phyloP scores from a whole-genome alignment of 2,797 vertebrate genomes.

The Neosilurus mollespiculum region DNA sequence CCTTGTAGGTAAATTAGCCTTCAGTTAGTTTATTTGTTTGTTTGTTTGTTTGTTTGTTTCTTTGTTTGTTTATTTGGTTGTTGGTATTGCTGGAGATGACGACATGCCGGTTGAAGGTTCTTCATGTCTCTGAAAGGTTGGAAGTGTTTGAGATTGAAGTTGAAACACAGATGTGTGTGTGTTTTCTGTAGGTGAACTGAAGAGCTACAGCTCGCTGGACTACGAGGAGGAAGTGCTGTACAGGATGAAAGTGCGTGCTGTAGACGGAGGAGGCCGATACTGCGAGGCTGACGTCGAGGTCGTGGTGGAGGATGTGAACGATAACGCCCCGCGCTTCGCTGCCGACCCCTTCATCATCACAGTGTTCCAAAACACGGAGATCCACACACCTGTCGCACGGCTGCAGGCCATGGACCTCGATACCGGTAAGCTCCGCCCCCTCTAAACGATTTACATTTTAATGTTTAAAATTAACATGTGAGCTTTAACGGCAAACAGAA shows the following conservation, averaged over 20 bases:
- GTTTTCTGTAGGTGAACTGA: constrained; percentile 84
- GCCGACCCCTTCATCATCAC: constrained; percentile 84
- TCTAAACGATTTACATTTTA: too few relatives aligned
- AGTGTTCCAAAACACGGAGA: constrained; percentile 94
- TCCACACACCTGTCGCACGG: constrained; percentile 83
- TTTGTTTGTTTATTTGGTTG: too few relatives aligned
- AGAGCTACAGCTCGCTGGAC: constrained; percentile 83
- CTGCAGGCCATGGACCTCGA: constrained; percentile 88
- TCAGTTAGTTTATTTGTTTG: too few relatives aligned
- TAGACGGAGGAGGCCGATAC: constrained; percentile 89
- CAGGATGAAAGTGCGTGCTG: constrained; percentile 80
- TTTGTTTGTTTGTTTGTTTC: too few relatives aligned
- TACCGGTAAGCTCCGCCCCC: constrained; percentile 72
- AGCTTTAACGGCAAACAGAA: background rate
- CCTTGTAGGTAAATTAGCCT: too few relatives aligned
- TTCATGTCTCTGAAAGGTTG: too few relatives aligned
- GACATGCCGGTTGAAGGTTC: too few relatives aligned
- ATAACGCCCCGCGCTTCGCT: constrained; percentile 88
- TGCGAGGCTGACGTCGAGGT: constrained; percentile 85
- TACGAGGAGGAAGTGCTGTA: constrained; percentile 83
- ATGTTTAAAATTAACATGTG: background rate
- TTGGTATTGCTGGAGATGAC: background rate
- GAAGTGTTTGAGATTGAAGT: too few relatives aligned
- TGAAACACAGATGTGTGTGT: too few relatives aligned
- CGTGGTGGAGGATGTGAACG: constrained; percentile 87